Evolutionary conservation across 2,797 vertebrate genomes (phyloP).

Genomic region (Menidia menidia): DNA sequence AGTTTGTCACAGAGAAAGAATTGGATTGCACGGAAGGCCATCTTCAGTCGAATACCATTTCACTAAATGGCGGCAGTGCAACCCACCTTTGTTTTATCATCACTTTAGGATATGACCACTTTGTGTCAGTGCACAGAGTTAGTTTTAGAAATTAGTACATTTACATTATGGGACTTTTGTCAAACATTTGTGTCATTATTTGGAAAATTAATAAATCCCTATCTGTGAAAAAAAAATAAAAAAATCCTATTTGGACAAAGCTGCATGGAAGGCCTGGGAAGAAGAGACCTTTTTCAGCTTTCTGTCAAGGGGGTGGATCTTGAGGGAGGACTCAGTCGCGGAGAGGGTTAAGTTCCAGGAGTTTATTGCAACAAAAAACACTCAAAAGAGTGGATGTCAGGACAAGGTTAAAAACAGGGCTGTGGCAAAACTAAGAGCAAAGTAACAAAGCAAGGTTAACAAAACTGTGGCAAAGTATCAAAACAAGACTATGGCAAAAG

Average conservation of each 20-base stretch:
- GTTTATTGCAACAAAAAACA: too few species aligned
- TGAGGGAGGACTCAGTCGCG: too few species aligned
- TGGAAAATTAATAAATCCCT: slow-evolving; percentile 7
- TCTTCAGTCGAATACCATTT: slow-evolving; percentile 89
- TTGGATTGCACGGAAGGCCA: slow-evolving; percentile 87
- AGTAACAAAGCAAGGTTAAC: too few species aligned
- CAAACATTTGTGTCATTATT: slow-evolving; percentile 10
- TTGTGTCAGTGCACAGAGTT: slow-evolving; percentile 90
- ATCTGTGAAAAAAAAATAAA: slow-evolving; percentile 27
- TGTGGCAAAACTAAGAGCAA: too few species aligned
- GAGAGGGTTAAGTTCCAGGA: too few species aligned
- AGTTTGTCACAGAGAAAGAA: slow-evolving; percentile 88
- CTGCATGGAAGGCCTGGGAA: neutral
- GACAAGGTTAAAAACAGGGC: too few species aligned
- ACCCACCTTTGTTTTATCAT: slow-evolving; percentile 92
- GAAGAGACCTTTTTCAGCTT: neutral
- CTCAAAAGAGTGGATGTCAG: too few species aligned
- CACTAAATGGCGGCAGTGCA: slow-evolving; percentile 81
- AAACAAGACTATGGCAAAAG: too few species aligned
- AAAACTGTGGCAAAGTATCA: too few species aligned
- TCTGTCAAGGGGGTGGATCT: too few species aligned
- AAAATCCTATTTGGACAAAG: neutral
- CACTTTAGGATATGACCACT: slow-evolving; percentile 90
- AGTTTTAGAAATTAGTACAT: slow-evolving; percentile 63
- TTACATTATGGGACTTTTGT: slow-evolving; percentile 2